Conservation (phyloP, 2,113 vertebrate genomes). For the Ophiodon elongatus region DNA sequence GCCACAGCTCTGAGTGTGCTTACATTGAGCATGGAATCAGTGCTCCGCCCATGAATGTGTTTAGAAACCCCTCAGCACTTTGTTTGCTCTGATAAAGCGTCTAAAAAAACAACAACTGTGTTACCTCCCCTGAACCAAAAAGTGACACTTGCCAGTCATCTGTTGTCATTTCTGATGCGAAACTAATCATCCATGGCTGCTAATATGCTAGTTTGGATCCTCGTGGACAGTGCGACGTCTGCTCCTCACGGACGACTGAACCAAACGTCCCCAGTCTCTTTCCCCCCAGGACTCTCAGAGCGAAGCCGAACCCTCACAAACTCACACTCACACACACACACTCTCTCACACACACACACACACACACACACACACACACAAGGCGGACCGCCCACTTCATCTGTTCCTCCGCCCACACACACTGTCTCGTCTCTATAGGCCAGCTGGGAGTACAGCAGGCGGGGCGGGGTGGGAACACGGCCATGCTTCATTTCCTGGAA, state of each 20-base stretch:
- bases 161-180: conserved; percentile 36
- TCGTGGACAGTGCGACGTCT: conserved; percentile 29
- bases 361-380: conserved; percentile 15
- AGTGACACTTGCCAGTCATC: conserved; percentile 42
- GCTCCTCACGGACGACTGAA: conserved; percentile 42
- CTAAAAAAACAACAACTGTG: conserved; percentile 10
- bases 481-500: conserved; percentile 54
- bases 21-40: conserved; percentile 12
- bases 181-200: conserved; percentile 50
- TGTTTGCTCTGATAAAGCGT: neutral
- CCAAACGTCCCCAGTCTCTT: conserved; percentile 25
- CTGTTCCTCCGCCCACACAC: conserved; percentile 64
- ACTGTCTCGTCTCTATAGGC: conserved; percentile 53
- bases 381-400: conserved; percentile 63
- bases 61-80: conserved; percentile 8
- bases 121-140: conserved; percentile 3
- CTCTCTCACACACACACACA: conserved; percentile 28
- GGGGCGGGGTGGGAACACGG: conserved; percentile 45
- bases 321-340: conserved; percentile 11
- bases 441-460: conserved; percentile 75
- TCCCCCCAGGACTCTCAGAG: conserved; percentile 13
- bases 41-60: neutral
- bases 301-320: neutral
- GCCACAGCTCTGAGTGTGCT: neutral
- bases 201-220: conserved; percentile 39